Evolutionary conservation across 2,797 vertebrate genomes (phyloP).

Genomic region (Mus spretus): DNA sequence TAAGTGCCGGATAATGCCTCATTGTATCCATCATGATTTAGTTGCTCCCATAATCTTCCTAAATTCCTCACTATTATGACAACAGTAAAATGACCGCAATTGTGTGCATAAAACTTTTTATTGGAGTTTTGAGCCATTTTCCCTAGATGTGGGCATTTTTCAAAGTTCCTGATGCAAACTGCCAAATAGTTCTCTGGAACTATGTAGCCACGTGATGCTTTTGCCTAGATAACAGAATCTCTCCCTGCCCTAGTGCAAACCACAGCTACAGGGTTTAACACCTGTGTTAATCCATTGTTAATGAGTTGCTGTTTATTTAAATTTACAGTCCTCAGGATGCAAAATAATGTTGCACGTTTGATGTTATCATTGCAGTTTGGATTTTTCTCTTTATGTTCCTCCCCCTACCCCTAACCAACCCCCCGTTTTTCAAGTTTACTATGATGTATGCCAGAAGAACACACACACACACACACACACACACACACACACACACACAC

Average conservation of each 20-base stretch:
- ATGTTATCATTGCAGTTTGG: background rate
- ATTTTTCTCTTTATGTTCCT: background rate
- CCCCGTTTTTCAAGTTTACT: constrained; percentile 11
- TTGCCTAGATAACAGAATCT: background rate
- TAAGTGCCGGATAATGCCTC: constrained; percentile 52
- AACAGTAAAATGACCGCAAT: constrained; percentile 58
- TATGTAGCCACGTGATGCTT: background rate
- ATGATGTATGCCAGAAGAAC: background rate
- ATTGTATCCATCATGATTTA: constrained; percentile 55
- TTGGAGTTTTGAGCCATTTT: constrained; percentile 58
- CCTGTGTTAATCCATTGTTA: constrained; percentile 23
- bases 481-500: background rate
- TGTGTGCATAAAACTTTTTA: constrained; percentile 51
- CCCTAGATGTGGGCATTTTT: constrained; percentile 48
- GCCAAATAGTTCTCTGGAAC: constrained; percentile 41
- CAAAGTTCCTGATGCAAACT: background rate
- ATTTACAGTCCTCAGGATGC: background rate
- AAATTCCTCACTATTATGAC: constrained; percentile 59
- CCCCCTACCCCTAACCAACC: too few relatives aligned
- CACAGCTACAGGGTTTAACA: background rate
- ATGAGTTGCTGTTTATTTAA: constrained; percentile 22
- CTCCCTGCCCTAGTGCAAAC: background rate
- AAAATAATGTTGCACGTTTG: background rate
- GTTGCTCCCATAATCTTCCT: constrained; percentile 51
- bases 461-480: accelerated